These are phyloP conservation scores for Meandrusa payeni DNA, from an alignment of 2,888 invertebrate genomes.

Conservation along the genomic window DNA sequence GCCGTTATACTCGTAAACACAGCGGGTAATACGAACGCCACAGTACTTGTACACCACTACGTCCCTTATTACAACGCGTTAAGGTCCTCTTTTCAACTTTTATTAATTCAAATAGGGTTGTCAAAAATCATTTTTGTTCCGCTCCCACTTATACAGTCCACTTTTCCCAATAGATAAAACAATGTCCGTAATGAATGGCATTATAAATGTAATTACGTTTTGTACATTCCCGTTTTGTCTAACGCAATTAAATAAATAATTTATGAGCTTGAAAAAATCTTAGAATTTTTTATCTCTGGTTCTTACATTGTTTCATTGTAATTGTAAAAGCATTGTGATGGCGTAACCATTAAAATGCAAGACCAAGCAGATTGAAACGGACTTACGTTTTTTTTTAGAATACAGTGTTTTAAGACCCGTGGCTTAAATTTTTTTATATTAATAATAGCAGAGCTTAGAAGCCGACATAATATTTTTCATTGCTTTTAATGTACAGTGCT, in stretches of 20 bases:
- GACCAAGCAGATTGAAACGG: too few relatives aligned
- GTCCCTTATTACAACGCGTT: conserved; percentile 30
- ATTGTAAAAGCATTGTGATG: conserved; percentile 15
- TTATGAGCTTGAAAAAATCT: conserved; percentile 35
- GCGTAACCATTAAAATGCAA: conserved; percentile 2
- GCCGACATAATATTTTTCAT: too few relatives aligned
- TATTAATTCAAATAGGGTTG: conserved; percentile 24
- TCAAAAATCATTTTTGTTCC: conserved; percentile 29
- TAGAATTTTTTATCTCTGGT: conserved; percentile 10
- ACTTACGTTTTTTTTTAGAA: too few relatives aligned
- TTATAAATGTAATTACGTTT: conserved; percentile 38
- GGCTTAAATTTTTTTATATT: too few relatives aligned
- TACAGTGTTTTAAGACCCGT: too few relatives aligned
- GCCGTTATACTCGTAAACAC: conserved; percentile 71
- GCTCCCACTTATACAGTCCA: conserved; percentile 18
- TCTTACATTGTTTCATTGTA: conserved; percentile 15
- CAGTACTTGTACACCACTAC: conserved; percentile 26
- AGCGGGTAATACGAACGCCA: conserved; percentile 49
- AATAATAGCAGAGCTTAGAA: too few relatives aligned
- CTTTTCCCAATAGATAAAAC: conserved; percentile 55
- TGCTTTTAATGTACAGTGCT: too few relatives aligned
- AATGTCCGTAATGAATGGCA: conserved; percentile 54
- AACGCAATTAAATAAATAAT: conserved; percentile 40
- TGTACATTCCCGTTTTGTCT: conserved; percentile 53
- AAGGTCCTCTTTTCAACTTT: conserved; percentile 31